Evolutionary conservation across 2,797 vertebrate genomes (phyloP), one percentile per base, ranked within the genome.

Genomic region (Enteromius afrohamiltoni): DNA sequence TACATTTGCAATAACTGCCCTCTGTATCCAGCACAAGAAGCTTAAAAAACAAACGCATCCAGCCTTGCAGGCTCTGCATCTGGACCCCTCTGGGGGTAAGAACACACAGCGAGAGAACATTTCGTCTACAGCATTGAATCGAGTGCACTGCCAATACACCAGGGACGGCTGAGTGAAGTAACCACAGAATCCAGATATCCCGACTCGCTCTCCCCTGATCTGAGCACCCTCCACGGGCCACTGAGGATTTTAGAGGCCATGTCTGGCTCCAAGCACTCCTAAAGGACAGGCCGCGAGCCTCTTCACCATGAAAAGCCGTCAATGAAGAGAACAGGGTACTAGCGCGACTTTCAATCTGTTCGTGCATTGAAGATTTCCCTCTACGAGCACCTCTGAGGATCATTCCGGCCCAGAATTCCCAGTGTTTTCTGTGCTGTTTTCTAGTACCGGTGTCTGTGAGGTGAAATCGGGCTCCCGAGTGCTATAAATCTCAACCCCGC

Each of bases 401-500:
- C 86, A 67, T 73, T 37, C 62, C 62, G 58, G 29, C 65, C 53
- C 53, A 69, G 51, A 77, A 78, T 77, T 78, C 74, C 31, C 11
- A 55, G 60, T 37, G 45, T 34, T 77, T 75, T 49, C 77, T 23
- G 58, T 34, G 65, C 70, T 83, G 21, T 70, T 83, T 23, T 83
- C 26, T 29, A n/a, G 74, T 5, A 64, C 23, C 31, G 55, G 79
- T 58, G 34, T 71, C 74, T 14, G 29, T 42, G 58, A 68, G 81
- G 64, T 19, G 55, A 67, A 79, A 51, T 37, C 9, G 21, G 67
- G 68, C 68, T 73, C 53, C 60, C 3, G 1, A 29, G 69, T 37
- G 71, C 49, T 80, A 83, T 88, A 88, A 86, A 87, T 84, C 77
- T 77, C 73, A 79, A 77, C 55, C 74, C 73, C 8, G 71, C 62